A percentile compares a stretch with the other conserved stretches of the same genome.
phyloP scores from a whole-genome alignment of 2,888 invertebrate species.

The Nysson spinosus region DNA sequence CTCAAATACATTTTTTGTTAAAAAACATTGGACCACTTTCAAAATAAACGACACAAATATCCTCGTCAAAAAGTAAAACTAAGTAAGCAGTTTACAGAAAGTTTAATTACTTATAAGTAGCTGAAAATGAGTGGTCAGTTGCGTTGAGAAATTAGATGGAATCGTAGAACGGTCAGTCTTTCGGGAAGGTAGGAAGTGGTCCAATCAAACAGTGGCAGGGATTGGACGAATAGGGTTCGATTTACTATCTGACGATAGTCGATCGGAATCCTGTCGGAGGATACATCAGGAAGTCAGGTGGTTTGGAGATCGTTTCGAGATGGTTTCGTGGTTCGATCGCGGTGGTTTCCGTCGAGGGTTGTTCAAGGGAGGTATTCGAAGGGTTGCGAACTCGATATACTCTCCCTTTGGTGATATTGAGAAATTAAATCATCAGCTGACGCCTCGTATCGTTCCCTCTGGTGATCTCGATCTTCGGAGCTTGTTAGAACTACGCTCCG shows the following conservation, averaged over 20 bases:
- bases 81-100: too few species aligned
- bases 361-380: neutral
- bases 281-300: too few species aligned
- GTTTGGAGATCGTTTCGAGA: too few species aligned
- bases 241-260: neutral
- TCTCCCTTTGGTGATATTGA: neutral
- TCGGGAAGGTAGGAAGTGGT: neutral
- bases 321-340: too few species aligned
- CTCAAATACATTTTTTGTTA: too few species aligned
- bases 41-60: too few species aligned
- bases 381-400: neutral
- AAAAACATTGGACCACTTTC: too few species aligned
- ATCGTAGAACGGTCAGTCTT: neutral
- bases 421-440: conserved; percentile 5
- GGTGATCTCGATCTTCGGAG: conserved; percentile 5
- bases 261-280: too few species aligned
- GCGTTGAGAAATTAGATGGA: neutral
- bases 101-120: too few species aligned
- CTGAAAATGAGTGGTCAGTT: too few species aligned
- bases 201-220: neutral
- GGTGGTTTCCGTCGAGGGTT: neutral
- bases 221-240: neutral
- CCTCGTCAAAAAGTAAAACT: too few species aligned
- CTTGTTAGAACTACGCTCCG: too few species aligned
- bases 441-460: neutral